Conservation (phyloP, 2,888 invertebrate genomes). For the Periphyllus acericola region DNA sequence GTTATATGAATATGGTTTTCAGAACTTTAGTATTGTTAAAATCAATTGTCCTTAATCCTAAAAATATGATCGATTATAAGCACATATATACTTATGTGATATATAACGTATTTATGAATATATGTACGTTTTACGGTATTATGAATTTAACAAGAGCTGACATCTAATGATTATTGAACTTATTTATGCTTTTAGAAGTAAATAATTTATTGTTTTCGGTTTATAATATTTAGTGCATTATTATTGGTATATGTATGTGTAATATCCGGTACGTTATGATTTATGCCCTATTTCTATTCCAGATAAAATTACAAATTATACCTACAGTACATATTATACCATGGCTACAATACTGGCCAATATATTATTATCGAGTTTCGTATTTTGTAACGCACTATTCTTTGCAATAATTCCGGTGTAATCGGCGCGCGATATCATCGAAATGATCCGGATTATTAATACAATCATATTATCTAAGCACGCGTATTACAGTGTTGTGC, state of each 20-base stretch:
- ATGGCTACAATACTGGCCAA: not conserved
- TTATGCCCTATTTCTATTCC: not conserved
- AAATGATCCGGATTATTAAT: not conserved
- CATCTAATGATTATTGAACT: too few relatives aligned
- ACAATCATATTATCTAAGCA: not conserved
- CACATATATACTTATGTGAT: too few relatives aligned
- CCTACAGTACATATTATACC: not conserved
- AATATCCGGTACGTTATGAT: not conserved
- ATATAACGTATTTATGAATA: too few relatives aligned
- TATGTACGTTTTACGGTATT: too few relatives aligned
- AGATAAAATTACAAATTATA: not conserved
- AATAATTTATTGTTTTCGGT: not conserved
- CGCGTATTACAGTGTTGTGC: not conserved
- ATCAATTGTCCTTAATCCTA: too few relatives aligned
- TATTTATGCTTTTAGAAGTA: not conserved
- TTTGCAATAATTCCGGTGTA: not conserved
- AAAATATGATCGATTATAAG: too few relatives aligned
- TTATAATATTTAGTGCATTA: not conserved
- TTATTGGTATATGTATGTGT: not conserved
- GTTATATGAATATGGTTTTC: too few relatives aligned
- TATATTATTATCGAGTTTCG: not conserved
- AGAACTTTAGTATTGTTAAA: too few relatives aligned
- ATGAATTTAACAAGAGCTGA: too few relatives aligned
- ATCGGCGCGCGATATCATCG: not conserved
- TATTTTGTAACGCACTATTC: not conserved